These are phyloP conservation scores for Caerostris darwini DNA, from an alignment of 1,140 invertebrate genomes.

Conservation along the genomic window DNA sequence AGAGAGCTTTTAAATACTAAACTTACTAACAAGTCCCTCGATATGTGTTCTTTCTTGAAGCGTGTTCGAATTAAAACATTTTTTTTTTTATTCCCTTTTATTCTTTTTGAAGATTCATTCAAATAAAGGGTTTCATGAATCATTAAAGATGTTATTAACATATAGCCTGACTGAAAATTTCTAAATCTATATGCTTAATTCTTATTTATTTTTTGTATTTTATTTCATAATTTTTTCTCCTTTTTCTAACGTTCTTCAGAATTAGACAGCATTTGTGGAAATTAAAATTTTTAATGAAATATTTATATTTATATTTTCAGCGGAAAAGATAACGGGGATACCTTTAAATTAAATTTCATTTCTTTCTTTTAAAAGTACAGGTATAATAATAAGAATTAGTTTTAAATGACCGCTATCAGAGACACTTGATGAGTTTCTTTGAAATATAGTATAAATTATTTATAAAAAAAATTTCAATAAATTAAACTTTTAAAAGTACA, in stretches of 20 bases:
- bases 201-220: neutral
- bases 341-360: too few species aligned
- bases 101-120: neutral
- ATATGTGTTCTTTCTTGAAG: slow-evolving; percentile 22
- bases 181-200: neutral
- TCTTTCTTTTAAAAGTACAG: too few species aligned
- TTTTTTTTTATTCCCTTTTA: neutral
- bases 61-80: neutral
- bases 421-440: too few species aligned
- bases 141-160: slow-evolving; percentile 51
- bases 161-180: slow-evolving; percentile 3
- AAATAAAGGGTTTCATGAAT: slow-evolving; percentile 49
- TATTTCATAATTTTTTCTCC: neutral
- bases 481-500: too few species aligned
- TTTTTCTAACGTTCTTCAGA: neutral
- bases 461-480: too few species aligned
- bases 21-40: slow-evolving; percentile 53
- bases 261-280: neutral
- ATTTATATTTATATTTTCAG: too few species aligned
- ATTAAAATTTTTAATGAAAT: slow-evolving; percentile 16
- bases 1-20: neutral
- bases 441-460: too few species aligned
- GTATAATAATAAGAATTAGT: too few species aligned
- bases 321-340: too few species aligned
- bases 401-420: too few species aligned